Percentiles rank a stretch among this genome's conserved stretches.
These are phyloP conservation scores for Lycia hirtaria DNA, from an alignment of 2,888 invertebrate genomes.

Conservation along the genomic window DNA sequence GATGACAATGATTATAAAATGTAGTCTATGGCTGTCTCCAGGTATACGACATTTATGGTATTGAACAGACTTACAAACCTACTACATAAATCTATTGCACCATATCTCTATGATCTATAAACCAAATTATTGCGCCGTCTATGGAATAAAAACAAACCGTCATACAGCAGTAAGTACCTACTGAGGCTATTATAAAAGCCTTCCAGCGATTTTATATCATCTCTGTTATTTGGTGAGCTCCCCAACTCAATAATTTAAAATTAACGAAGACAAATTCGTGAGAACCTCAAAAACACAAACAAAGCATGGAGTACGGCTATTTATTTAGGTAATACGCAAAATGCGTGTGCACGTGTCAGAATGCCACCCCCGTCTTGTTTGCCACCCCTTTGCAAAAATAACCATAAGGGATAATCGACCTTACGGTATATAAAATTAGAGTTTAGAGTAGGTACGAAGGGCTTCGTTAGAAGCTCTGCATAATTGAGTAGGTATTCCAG, in stretches of 20 bases:
- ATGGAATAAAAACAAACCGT: not conserved
- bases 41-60: no score
- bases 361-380: constrained; percentile 53
- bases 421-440: constrained; percentile 33
- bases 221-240: constrained; percentile 2
- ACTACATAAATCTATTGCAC: no score
- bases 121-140: no score
- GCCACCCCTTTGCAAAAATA: constrained; percentile 41
- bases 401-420: constrained; percentile 41
- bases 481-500: constrained; percentile 31
- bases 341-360: constrained; percentile 77
- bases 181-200: not conserved
- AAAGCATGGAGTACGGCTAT: constrained; percentile 64
- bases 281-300: constrained; percentile 69
- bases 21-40: no score
- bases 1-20: no score
- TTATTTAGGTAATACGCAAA: constrained; percentile 83
- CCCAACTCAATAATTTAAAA: constrained; percentile 36
- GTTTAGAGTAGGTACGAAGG: constrained; percentile 27
- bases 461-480: constrained; percentile 35
- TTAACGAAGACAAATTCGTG: constrained; percentile 66
- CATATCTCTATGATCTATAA: no score
- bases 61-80: no score
- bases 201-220: not conserved
- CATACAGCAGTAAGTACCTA: no score